Evolutionary conservation across 2,888 invertebrate species (phyloP).

Genomic region (Leucophenga maculata): DNA sequence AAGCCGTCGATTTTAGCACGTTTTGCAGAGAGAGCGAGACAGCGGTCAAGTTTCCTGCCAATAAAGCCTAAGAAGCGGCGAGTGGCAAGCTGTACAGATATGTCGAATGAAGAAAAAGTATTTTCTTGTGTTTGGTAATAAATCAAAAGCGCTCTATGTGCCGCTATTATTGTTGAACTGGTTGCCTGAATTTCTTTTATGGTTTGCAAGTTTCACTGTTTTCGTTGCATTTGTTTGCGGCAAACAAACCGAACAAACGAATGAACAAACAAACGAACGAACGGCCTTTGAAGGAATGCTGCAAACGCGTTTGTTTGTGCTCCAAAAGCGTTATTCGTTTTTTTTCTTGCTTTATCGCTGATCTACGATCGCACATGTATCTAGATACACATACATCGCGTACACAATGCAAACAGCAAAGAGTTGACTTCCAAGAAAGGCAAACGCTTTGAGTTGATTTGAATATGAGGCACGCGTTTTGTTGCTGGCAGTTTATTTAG

Average conservation of each 20-base stretch:
- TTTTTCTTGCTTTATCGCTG: not conserved
- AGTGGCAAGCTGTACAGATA: too few relatives aligned
- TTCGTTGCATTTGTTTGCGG: not conserved
- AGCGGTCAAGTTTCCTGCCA: too few relatives aligned
- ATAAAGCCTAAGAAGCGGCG: too few relatives aligned
- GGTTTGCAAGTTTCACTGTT: not conserved
- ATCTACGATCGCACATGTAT: not conserved
- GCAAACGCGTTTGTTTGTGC: conserved; percentile 1
- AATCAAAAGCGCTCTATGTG: not conserved
- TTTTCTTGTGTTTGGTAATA: not conserved
- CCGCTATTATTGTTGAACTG: too few relatives aligned
- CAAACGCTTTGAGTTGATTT: conserved; percentile 1
- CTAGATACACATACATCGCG: too few relatives aligned
- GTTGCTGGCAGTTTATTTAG: too few relatives aligned
- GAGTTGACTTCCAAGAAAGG: not conserved
- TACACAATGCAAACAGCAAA: not conserved
- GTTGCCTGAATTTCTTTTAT: conserved; percentile 1
- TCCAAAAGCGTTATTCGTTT: conserved; percentile 6
- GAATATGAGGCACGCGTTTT: conserved; percentile 3
- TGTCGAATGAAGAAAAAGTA: too few relatives aligned
- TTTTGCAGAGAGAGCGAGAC: too few relatives aligned
- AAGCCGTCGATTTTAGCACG: too few relatives aligned
- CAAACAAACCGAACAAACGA: not conserved
- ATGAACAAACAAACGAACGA: not conserved
- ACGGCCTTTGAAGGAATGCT: conserved; percentile 23